Evolutionary conservation across 2,888 invertebrate species (phyloP).

Genomic region (Phalangium opilio): DNA sequence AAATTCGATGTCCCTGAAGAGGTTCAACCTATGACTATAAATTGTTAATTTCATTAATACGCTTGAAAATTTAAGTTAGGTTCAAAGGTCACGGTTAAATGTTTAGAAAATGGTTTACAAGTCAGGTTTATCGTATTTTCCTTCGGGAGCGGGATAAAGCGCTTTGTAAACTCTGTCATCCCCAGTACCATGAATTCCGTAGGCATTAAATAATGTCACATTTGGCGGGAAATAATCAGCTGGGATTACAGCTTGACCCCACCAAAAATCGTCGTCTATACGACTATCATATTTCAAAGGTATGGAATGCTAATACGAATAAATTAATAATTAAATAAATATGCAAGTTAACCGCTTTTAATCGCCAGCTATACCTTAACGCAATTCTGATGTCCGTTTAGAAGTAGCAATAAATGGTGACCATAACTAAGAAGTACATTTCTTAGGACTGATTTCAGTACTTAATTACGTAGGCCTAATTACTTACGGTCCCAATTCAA

Average conservation of each 20-base stretch:
- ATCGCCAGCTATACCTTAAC: constrained; percentile 27
- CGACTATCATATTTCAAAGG: constrained; percentile 26
- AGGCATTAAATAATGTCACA: constrained; percentile 37
- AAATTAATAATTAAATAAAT: neutral
- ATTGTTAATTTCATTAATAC: no score
- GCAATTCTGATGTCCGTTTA: constrained; percentile 32
- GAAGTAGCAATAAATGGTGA: constrained; percentile 32
- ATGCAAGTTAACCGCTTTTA: neutral
- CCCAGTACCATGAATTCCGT: constrained; percentile 37
- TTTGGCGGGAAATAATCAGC: constrained; percentile 34
- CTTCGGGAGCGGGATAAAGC: constrained; percentile 33
- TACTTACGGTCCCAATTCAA: constrained; percentile 38
- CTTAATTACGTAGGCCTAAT: neutral
- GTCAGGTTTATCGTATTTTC: constrained; percentile 31
- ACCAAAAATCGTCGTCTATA: constrained; percentile 28
- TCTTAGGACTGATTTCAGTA: neutral
- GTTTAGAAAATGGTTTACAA: constrained; percentile 28
- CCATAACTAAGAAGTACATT: constrained; percentile 27
- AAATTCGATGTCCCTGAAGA: no score
- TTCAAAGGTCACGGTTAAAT: neutral
- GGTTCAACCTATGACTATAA: no score
- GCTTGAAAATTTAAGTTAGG: no score
- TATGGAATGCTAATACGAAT: constrained; percentile 26
- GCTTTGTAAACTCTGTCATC: constrained; percentile 33
- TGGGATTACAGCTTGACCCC: constrained; percentile 33